Evolutionary conservation across 1,140 invertebrate genomes (phyloP), one percentile per base, ranked within the genome.

Genomic region (Anagrus nilaparvatae): DNA sequence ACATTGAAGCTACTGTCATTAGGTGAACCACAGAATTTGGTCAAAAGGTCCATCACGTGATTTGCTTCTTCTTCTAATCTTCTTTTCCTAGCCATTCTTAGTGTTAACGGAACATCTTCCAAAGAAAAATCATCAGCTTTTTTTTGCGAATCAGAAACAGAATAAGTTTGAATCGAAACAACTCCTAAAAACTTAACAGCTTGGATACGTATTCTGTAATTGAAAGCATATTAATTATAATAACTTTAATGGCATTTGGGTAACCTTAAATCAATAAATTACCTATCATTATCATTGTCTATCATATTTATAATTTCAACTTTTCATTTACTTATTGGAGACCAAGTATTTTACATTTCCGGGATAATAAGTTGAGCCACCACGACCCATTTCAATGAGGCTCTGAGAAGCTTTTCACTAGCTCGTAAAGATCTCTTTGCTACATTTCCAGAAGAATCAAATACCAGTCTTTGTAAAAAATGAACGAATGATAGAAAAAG

Each of bases 231-330:
- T n/a, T n/a, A n/a, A n/a, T n/a, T n/a, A n/a, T n/a, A n/a, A n/a
- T n/a, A n/a, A n/a, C n/a, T n/a, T n/a, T 18, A 12, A 33, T 10
- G 21, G 4, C 20, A n/a, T 33, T 17, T 34, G 13, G 9, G 25
- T 24, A 31, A 33, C 9, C 13, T 43, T 27, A 30, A 43, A 33
- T 9, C 8, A 12, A 42, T 25, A 6, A 14, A 30, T 47, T 53
- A 84, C 79, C 95, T 95, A 72, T 98, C 95, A 72, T 97, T 97
- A 51, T 82, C n/a, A n/a, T n/a, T n/a, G n/a, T n/a, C n/a, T n/a
- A n/a, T n/a, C n/a, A n/a, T n/a, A n/a, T n/a, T n/a, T 40, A 91
- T 72, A 44, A 98, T 84, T 56, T 82, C 72, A 4, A 79, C 60
- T 71, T 97, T 98, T 8, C 98, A 76, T 13, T 80, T 69, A 34